These are phyloP conservation scores for Arvicanthis niloticus DNA, from an alignment of 2,113 vertebrate species.

Conservation along the genomic window DNA sequence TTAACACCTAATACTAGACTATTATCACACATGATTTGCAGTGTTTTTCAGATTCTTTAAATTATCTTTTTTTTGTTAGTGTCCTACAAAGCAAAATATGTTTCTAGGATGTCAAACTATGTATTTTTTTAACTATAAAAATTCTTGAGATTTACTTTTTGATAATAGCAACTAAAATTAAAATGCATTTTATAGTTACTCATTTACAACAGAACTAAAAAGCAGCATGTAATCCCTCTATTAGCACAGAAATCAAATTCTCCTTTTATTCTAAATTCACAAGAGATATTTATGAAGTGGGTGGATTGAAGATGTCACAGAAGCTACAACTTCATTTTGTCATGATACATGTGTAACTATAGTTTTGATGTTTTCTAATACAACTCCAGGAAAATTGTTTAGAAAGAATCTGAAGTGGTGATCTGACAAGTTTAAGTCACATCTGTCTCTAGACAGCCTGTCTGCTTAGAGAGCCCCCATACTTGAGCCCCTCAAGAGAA, in stretches of 20 bases:
- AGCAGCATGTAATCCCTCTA: not conserved
- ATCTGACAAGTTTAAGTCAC: conserved; percentile 7
- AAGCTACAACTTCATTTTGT: conserved; percentile 45
- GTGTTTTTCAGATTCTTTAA: conserved; percentile 32
- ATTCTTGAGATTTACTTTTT: not conserved
- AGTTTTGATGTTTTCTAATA: not conserved
- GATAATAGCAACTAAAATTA: not conserved
- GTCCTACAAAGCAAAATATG: not conserved
- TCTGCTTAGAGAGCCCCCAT: conserved; percentile 40
- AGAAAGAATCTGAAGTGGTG: not conserved
- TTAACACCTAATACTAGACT: not conserved
- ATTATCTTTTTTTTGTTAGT: conserved; percentile 29
- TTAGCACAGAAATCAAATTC: not conserved
- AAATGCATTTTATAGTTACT: not conserved
- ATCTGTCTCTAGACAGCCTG: not conserved
- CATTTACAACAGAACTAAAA: not conserved
- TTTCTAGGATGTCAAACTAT: conserved; percentile 33
- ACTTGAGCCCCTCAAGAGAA: not conserved
- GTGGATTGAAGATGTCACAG: not conserved
- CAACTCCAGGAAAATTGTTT: not conserved
- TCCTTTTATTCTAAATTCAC: conserved; percentile 36
- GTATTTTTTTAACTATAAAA: not conserved
- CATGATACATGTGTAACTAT: not conserved
- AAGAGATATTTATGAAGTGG: conserved; percentile 22
- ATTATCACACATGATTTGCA: conserved; percentile 15